Evolutionary conservation across 2,797 vertebrate species (phyloP).

Genomic region (Urophycis tenuis): DNA sequence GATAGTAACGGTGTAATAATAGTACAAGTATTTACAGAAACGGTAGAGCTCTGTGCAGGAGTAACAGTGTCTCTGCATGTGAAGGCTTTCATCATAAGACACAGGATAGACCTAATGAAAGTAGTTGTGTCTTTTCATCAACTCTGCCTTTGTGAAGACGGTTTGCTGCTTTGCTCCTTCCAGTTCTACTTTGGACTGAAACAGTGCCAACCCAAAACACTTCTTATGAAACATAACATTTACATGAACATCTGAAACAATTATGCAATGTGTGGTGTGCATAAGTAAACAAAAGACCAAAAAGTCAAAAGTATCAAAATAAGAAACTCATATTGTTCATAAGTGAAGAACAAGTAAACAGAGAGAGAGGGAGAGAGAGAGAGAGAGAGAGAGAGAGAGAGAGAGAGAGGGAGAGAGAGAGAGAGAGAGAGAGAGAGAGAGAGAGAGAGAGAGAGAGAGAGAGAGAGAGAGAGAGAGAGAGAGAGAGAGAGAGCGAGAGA

Average conservation of each 20-base stretch:
- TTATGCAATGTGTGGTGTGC: too few species aligned
- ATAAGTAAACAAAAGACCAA: neutral
- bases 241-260: neutral
- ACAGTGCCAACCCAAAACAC: too few species aligned
- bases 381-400: too few species aligned
- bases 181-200: too few species aligned
- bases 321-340: neutral
- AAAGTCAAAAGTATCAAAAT: neutral
- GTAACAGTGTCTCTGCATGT: neutral
- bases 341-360: neutral
- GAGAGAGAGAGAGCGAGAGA: neutral
- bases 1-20: neutral
- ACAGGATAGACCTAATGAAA: neutral
- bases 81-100: neutral
- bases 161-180: neutral
- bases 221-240: neutral
- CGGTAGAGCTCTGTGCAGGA: neutral
- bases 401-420: neutral
- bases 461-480: neutral
- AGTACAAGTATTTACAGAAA: neutral
- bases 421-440: neutral
- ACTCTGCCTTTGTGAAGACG: too few species aligned
- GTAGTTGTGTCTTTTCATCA: too few species aligned
- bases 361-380: neutral
- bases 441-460: neutral